Percentiles rank a stretch among this genome's conserved stretches.
phyloP scores from a whole-genome alignment of 2,888 invertebrate genomes.

The Sarcophaga caerulescens region DNA sequence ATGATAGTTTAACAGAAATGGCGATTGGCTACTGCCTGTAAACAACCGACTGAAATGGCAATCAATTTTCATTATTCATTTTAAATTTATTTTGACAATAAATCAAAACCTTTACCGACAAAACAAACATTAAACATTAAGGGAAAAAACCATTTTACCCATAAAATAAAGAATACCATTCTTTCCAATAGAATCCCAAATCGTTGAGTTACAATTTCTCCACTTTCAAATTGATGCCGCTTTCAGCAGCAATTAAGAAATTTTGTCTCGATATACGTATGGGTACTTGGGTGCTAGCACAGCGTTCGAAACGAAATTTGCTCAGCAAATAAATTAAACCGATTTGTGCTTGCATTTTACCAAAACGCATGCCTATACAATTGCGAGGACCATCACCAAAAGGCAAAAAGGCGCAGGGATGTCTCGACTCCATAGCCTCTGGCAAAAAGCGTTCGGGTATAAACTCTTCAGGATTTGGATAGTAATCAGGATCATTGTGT shows the following conservation, averaged over 20 bases:
- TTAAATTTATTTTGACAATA: too few relatives aligned
- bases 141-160: too few relatives aligned
- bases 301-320: conserved; percentile 65
- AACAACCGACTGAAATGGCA: too few relatives aligned
- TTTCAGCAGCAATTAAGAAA: conserved; percentile 52
- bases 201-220: conserved; percentile 36
- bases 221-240: conserved; percentile 65
- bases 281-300: conserved; percentile 66
- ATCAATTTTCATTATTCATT: too few relatives aligned
- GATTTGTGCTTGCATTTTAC: conserved; percentile 76
- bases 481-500: conserved; percentile 84
- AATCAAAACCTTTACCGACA: too few relatives aligned
- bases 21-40: too few relatives aligned
- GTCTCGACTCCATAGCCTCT: conserved; percentile 82
- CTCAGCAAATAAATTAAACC: conserved; percentile 70
- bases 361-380: conserved; percentile 77
- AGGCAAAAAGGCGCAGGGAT: conserved; percentile 74
- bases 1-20: too few relatives aligned
- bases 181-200: too few relatives aligned
- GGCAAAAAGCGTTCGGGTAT: conserved; percentile 84
- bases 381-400: conserved; percentile 78
- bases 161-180: too few relatives aligned
- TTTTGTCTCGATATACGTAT: conserved; percentile 13
- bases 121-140: too few relatives aligned
- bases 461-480: conserved; percentile 84